Conservation (phyloP, 2,888 invertebrate species). For the Trichogramma evanescens region DNA sequence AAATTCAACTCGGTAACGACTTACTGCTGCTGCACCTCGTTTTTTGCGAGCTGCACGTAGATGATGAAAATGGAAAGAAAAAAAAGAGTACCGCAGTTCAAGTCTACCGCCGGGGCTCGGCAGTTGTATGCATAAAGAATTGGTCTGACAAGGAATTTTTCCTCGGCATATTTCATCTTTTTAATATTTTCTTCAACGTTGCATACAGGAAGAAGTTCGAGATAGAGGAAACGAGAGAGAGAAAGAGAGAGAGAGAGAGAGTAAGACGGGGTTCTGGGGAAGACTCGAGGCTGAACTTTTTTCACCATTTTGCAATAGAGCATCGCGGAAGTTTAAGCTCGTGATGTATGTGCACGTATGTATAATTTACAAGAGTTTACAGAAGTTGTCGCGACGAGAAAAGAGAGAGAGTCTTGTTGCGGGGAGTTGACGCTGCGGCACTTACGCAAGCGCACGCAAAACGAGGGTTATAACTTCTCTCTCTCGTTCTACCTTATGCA, state of each 20-base stretch:
- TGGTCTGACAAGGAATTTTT: constrained; percentile 13
- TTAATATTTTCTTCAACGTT: constrained; percentile 9
- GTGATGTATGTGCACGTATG: too few relatives aligned
- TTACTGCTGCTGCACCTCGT: not conserved
- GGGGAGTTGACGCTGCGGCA: constrained; percentile 9
- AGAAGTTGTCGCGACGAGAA: constrained; percentile 1
- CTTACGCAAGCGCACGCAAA: not conserved
- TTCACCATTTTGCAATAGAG: too few relatives aligned
- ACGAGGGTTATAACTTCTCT: not conserved
- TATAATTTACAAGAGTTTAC: not conserved
- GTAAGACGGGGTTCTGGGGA: not conserved
- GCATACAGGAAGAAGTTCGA: not conserved
- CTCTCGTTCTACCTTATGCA: constrained; percentile 2
- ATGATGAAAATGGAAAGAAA: not conserved
- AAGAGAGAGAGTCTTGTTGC: constrained; percentile 7
- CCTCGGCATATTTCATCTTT: constrained; percentile 10
- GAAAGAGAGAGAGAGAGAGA: not conserved
- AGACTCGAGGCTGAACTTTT: too few relatives aligned
- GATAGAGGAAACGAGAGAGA: constrained; percentile 2
- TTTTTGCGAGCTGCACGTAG: not conserved
- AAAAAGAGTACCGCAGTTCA: too few relatives aligned
- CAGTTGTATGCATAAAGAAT: not conserved
- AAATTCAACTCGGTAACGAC: too few relatives aligned
- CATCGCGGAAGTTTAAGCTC: too few relatives aligned
- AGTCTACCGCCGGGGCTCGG: too few relatives aligned